Conservation (phyloP, 2,888 invertebrate genomes). For the Phania funesta region DNA sequence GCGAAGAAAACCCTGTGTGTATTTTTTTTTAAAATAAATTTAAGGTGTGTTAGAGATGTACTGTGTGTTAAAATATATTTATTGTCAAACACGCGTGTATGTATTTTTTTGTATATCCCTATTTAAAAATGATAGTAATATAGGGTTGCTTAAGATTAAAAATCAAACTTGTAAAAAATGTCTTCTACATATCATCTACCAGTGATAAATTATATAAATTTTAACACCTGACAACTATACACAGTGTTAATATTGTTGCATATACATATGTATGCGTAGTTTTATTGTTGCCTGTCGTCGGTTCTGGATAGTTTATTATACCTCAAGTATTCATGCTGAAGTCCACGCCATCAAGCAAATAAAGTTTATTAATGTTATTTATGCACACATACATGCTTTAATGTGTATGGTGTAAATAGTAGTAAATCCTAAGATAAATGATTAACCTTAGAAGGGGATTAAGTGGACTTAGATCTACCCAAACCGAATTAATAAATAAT, state of each 20-base stretch:
- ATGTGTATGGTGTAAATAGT: background rate
- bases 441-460: slow-evolving; percentile 15
- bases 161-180: slow-evolving; percentile 77
- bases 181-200: slow-evolving; percentile 68
- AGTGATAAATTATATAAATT: slow-evolving; percentile 77
- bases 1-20: background rate
- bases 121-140: slow-evolving; percentile 58
- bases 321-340: slow-evolving; percentile 58
- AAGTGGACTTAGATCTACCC: background rate
- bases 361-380: slow-evolving; percentile 68
- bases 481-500: too few species aligned
- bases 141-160: slow-evolving; percentile 78
- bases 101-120: slow-evolving; percentile 4
- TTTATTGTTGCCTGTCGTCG: background rate
- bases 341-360: slow-evolving; percentile 49
- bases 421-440: background rate
- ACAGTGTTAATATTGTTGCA: slow-evolving; percentile 15
- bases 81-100: slow-evolving; percentile 21
- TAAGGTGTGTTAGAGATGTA: slow-evolving; percentile 12
- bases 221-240: slow-evolving; percentile 69
- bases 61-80: slow-evolving; percentile 9
- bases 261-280: background rate
- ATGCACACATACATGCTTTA: background rate
- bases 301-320: slow-evolving; percentile 44
- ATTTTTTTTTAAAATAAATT: background rate